Evolutionary conservation across 2,888 invertebrate species (phyloP).

Genomic region (Charanyca ferruginea): DNA sequence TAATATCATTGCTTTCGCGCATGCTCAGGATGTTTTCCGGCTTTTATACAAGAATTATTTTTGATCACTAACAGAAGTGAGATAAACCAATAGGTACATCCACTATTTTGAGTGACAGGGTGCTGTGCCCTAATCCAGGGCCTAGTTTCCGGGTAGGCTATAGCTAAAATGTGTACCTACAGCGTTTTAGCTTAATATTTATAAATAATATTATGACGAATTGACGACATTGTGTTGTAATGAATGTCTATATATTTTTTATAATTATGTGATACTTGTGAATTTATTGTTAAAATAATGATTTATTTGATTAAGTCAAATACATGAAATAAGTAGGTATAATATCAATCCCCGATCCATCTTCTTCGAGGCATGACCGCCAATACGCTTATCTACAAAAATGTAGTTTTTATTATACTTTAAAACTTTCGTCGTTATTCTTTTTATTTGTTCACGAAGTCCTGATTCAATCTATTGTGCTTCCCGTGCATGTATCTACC

Average conservation of each 20-base stretch:
- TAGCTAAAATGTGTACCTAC: slow-evolving; percentile 49
- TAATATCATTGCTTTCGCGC: no score
- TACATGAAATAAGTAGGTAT: slow-evolving; percentile 22
- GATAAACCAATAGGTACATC: slow-evolving; percentile 16
- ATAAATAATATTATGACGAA: slow-evolving; percentile 40
- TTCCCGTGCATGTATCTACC: neutral
- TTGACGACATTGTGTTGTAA: slow-evolving; percentile 50
- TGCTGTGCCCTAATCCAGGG: slow-evolving; percentile 60
- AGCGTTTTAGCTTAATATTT: slow-evolving; percentile 37
- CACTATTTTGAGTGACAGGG: slow-evolving; percentile 46
- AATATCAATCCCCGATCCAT: slow-evolving; percentile 20
- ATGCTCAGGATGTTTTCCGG: neutral
- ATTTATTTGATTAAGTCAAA: slow-evolving; percentile 49
- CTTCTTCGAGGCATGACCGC: slow-evolving; percentile 3
- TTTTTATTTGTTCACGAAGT: neutral
- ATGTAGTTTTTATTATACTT: neutral
- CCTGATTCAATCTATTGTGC: neutral
- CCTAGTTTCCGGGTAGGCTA: slow-evolving; percentile 59
- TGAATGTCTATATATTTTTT: slow-evolving; percentile 63
- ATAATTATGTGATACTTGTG: slow-evolving; percentile 60
- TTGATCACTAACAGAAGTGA: slow-evolving; percentile 35
- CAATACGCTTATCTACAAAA: neutral
- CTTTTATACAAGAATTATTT: slow-evolving; percentile 25
- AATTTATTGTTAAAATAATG: slow-evolving; percentile 45
- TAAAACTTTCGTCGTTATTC: neutral